A percentile compares a stretch with the other conserved stretches of the same genome.
Conservation (phyloP, 2,113 vertebrate genomes). For the Cygnus atratus region DNA sequence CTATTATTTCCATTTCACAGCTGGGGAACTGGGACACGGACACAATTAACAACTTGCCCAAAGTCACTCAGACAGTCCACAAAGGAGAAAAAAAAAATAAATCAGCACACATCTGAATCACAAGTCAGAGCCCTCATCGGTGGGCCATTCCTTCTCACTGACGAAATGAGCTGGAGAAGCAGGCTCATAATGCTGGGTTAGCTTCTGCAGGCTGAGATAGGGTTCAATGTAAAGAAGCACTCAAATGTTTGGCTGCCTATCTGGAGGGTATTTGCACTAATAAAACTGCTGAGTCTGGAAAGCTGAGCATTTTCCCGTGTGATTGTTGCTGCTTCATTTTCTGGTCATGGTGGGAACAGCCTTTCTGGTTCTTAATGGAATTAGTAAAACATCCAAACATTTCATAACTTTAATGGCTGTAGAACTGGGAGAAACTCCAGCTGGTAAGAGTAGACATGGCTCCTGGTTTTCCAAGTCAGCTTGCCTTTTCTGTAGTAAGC, state of each 20-base stretch:
- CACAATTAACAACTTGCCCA: not conserved
- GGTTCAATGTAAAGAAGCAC: not conserved
- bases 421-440: slow-evolving; percentile 58
- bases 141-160: not conserved
- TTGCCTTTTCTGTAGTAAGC: not conserved
- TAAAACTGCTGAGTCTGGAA: slow-evolving; percentile 60
- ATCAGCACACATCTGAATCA: not conserved
- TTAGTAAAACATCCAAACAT: slow-evolving; percentile 66
- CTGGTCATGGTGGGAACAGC: slow-evolving; percentile 58
- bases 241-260: not conserved
- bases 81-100: not conserved
- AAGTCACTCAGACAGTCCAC: not conserved
- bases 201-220: not conserved
- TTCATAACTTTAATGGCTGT: slow-evolving; percentile 57
- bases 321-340: slow-evolving; percentile 59
- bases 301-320: slow-evolving; percentile 59
- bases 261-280: slow-evolving; percentile 33
- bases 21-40: not conserved
- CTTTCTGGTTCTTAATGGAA: slow-evolving; percentile 69
- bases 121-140: not conserved
- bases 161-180: not conserved
- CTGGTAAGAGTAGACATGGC: slow-evolving; percentile 39
- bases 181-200: not conserved
- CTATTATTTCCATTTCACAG: not conserved
- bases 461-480: slow-evolving; percentile 24